Conservation (phyloP, 2,797 vertebrate genomes). For the Columba guinea region DNA sequence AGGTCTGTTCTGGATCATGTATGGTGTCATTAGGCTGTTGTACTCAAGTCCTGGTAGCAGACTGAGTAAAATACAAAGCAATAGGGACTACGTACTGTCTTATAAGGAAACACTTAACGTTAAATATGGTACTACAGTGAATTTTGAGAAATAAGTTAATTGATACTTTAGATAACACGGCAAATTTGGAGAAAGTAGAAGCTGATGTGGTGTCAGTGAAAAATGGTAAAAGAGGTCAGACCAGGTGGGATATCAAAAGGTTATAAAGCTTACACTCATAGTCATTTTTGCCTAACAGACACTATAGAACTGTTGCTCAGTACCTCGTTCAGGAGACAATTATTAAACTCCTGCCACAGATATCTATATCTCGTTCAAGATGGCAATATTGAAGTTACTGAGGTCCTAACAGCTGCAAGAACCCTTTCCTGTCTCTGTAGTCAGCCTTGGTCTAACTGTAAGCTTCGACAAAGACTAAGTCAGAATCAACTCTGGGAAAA, state of each 20-base stretch:
- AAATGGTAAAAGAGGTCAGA: background rate
- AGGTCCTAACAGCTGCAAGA: background rate
- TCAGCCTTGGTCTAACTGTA: background rate
- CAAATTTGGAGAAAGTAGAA: background rate
- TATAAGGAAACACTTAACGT: background rate
- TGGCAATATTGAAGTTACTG: fast-evolving
- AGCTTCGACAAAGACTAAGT: background rate
- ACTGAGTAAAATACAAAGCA: background rate
- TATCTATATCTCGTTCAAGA: background rate
- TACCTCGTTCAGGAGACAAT: background rate
- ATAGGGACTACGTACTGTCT: background rate
- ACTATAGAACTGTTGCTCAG: background rate
- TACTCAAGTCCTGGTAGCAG: background rate
- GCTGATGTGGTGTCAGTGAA: background rate
- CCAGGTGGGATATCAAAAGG: background rate
- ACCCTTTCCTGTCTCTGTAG: background rate
- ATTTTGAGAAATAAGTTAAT: background rate
- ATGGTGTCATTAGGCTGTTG: background rate
- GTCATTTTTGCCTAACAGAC: background rate
- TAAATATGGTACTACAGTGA: background rate
- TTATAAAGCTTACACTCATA: background rate
- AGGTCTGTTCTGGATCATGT: background rate
- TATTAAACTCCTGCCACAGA: background rate
- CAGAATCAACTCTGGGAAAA: background rate
- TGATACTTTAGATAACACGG: background rate